Evolutionary conservation across 2,113 vertebrate genomes (phyloP), one percentile per base, ranked within the genome.

Genomic region (Callorhinus ursinus): DNA sequence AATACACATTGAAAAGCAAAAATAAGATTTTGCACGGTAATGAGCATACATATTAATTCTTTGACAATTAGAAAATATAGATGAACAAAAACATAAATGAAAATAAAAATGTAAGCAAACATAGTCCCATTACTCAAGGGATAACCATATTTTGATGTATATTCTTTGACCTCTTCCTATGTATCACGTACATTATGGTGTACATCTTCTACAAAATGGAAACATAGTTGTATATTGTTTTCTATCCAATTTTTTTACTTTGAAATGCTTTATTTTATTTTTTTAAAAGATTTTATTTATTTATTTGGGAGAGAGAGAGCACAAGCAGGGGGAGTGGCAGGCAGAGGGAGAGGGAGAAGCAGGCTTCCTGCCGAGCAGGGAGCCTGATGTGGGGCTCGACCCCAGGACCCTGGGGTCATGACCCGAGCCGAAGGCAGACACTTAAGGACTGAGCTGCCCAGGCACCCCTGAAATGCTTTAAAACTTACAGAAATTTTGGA

Each of bases 1-100:
- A 72, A 93, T 15, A 51, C 18, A 88, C 1, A 82, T 67, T 74
- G 79, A 95, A 96, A 95, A 57, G 36, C n/a, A 93, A 93, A 81
- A 91, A 33, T 67, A 36, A 24, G 21, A 80, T 96, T 96, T 77
- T 88, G 51, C 39, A 61, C 82, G 69, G 31, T 42, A 92, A 67
- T 71, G 19, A 69, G 24, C 92, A 55, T 61, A 59, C 19, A 39
- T 51, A 57, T 55, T 31, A 14, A 83, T 72, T 95, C 88, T 86
- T 93, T 94, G 84, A 93, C 24, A 96, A 39, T 71, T 77, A 72
- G 19, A 88, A 89, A 90, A 42, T 63, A 31, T 5, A 90, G 24
- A 80, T 31, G 42, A 77, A 72, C 4, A 33, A 59, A 81, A 85
- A 95, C 28, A 57, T 4, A 46, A 16, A 49, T 26, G 15, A 71